Conservation (phyloP, 2,113 vertebrate species). For the Percina caprodes region DNA sequence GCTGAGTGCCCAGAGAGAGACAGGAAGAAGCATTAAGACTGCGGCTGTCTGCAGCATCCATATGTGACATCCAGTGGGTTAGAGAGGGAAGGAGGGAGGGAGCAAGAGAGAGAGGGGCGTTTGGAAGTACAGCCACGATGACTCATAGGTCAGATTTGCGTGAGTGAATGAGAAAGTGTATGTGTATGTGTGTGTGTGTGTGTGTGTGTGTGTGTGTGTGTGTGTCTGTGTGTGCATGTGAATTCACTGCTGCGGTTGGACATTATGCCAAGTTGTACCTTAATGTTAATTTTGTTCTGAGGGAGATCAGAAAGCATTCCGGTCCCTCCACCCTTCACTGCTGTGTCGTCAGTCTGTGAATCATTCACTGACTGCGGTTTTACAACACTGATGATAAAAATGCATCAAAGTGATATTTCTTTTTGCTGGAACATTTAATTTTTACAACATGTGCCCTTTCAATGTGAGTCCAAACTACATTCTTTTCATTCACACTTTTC, state of each 20-base stretch:
- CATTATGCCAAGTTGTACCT: slow-evolving; percentile 46
- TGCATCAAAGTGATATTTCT: slow-evolving; percentile 14
- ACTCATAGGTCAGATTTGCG: slow-evolving; percentile 81
- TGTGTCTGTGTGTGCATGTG: slow-evolving; percentile 26
- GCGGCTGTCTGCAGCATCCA: slow-evolving; percentile 74
- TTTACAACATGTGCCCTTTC: background rate
- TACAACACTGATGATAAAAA: slow-evolving; percentile 23
- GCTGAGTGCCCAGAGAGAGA: slow-evolving; percentile 77
- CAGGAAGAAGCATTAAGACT: slow-evolving; percentile 72
- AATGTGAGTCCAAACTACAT: background rate
- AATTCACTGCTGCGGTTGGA: slow-evolving; percentile 27
- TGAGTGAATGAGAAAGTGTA: slow-evolving; percentile 36
- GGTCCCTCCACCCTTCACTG: background rate
- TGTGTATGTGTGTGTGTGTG: slow-evolving; percentile 25
- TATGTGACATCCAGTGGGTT: slow-evolving; percentile 57
- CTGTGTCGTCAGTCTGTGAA: slow-evolving; percentile 7
- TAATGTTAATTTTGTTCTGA: slow-evolving; percentile 36
- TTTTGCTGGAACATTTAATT: slow-evolving; percentile 25
- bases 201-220: slow-evolving; percentile 33
- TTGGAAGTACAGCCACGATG: slow-evolving; percentile 65
- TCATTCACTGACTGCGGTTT: slow-evolving; percentile 26
- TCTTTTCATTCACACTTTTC: slow-evolving; percentile 2
- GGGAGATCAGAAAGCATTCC: slow-evolving; percentile 17
- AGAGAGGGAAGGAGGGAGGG: background rate
- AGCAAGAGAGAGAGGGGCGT: slow-evolving; percentile 14